Evolutionary conservation across 2,888 invertebrate genomes (phyloP), one percentile per base, ranked within the genome.

Genomic region (Smittia sp.): DNA sequence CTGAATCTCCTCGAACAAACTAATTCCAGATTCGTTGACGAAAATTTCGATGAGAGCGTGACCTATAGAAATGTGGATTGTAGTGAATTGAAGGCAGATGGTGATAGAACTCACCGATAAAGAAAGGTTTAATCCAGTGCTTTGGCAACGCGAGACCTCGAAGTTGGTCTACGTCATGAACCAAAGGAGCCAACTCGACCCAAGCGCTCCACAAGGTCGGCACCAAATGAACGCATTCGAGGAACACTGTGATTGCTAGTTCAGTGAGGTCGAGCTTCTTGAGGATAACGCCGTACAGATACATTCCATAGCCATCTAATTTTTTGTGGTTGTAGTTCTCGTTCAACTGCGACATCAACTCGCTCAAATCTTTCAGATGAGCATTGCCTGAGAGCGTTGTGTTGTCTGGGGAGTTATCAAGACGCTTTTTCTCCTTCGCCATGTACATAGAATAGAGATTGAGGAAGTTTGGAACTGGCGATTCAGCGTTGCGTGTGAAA

Each of bases 121-220:
- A 98, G 79, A 98, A 92, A 76, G 93, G 88, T 81, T 92, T 91
- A 86, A 98, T 94, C 98, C 98, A 98, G 81, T 96, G 95, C 76
- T 90, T 88, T 0, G 96, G 96, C 54, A 91, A 80, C 74, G 86
- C 85, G 2, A 90, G 79, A 1, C 86, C 84, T 75, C 88, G 85
- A 20, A 91, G 79, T 69, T 90, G 91, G 78, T 93, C 92, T 81
- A 90, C 90, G 78, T 93, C 92, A 75, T 89, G 88, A 73, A 98
- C 89, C 1, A 98, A 83, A 7, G 91, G 88, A 0, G 95, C 91
- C 13, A 99, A 83, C 81, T 98, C 97, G 39, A 94, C 85, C 94
- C 98, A 99, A 0, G 97, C 92, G 54, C 94, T 91, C 98, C 98
- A 99, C 75, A 96, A 87, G 78, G 93, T 88, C 0, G 96, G 96